Conservation (phyloP, 2,797 vertebrate species). For the Lutjanus argentimaculatus region DNA sequence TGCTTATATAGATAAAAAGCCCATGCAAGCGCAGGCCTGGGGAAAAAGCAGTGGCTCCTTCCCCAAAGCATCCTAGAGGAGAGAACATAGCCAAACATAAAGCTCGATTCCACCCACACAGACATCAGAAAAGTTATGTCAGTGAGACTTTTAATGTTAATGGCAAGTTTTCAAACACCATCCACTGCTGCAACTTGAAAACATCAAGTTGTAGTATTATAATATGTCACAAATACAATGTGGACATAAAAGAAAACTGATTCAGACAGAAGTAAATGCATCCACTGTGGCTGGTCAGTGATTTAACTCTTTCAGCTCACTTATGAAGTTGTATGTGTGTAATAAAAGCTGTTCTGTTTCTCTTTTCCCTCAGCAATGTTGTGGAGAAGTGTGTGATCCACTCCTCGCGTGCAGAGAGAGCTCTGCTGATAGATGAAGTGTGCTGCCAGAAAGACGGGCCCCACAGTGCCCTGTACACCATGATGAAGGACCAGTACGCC, state of each 20-base stretch:
- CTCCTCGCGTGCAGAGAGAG: conserved; percentile 96
- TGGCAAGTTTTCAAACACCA: neutral
- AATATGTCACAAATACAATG: neutral
- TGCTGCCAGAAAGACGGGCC: conserved; percentile 99
- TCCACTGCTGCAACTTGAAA: neutral
- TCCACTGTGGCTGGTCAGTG: neutral
- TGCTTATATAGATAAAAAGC: neutral
- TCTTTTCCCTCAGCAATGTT: conserved; percentile 89
- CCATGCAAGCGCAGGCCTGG: neutral
- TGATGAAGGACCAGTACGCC: conserved; percentile 99
- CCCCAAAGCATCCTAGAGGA: neutral
- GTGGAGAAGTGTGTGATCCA: conserved; percentile 99
- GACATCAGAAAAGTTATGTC: neutral
- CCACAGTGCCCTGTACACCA: conserved; percentile 99
- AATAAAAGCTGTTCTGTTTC: neutral
- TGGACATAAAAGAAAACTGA: neutral
- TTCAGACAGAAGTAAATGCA: neutral
- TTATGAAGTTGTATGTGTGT: neutral
- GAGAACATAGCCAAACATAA: neutral
- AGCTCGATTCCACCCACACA: neutral
- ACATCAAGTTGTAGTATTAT: neutral
- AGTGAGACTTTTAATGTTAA: neutral
- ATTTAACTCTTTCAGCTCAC: neutral
- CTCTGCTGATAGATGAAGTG: conserved; percentile 98
- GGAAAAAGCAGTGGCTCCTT: neutral